A percentile compares a stretch with the other conserved stretches of the same genome.
These are phyloP conservation scores for Zosterops borbonicus DNA, from an alignment of 2,113 vertebrate genomes.

Conservation along the genomic window DNA sequence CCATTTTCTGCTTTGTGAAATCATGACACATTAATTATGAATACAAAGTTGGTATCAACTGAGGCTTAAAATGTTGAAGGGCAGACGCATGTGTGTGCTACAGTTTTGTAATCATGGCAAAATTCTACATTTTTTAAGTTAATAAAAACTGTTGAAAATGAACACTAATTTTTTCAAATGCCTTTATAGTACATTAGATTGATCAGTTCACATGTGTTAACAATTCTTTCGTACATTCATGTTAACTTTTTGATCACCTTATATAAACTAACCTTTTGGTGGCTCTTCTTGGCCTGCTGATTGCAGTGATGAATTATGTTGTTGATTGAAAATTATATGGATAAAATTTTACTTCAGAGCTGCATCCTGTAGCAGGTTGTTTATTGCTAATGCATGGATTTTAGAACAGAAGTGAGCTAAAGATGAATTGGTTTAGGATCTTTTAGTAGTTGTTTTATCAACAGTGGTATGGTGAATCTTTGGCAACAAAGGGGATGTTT, in stretches of 20 bases:
- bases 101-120: not conserved
- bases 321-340: not conserved
- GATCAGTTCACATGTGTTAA: not conserved
- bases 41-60: not conserved
- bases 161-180: not conserved
- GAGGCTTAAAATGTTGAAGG: not conserved
- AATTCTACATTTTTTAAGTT: not conserved
- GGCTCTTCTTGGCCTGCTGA: not conserved
- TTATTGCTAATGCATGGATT: not conserved
- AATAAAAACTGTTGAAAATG: not conserved
- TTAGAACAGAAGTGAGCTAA: not conserved
- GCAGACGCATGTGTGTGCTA: not conserved
- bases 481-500: not conserved
- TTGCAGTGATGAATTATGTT: not conserved
- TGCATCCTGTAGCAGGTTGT: not conserved
- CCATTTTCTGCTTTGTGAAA: constrained; percentile 32
- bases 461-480: not conserved
- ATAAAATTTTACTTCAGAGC: not conserved
- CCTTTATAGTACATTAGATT: not conserved
- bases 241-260: not conserved
- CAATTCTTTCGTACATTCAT: not conserved
- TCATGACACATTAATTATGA: not conserved
- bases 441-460: not conserved
- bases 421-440: not conserved
- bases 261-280: not conserved